Evolutionary conservation across 2,797 vertebrate genomes (phyloP).

Genomic region (Sebastes trivittatus): DNA sequence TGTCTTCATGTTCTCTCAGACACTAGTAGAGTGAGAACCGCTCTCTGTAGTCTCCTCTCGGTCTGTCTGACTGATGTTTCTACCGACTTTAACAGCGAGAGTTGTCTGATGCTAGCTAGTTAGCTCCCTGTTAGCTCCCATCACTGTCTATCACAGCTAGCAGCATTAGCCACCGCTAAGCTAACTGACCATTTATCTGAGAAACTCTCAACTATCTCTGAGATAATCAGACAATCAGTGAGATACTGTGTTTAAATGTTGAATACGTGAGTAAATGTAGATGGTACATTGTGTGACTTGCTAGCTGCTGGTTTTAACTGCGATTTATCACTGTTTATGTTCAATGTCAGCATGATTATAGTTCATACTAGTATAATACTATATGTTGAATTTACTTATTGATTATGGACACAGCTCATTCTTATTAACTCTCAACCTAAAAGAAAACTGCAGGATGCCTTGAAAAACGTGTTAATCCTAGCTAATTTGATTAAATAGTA

Average conservation of each 20-base stretch:
- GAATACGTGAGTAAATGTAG: neutral
- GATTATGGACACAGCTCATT: too few relatives aligned
- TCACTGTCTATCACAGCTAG: constrained; percentile 64
- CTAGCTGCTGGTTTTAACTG: constrained; percentile 32
- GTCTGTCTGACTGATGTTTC: constrained; percentile 26
- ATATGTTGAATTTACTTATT: too few relatives aligned
- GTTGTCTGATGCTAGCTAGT: constrained; percentile 65
- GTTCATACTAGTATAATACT: too few relatives aligned
- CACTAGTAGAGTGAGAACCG: neutral
- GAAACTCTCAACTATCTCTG: neutral
- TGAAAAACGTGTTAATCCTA: too few relatives aligned
- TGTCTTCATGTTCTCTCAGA: neutral
- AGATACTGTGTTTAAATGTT: neutral
- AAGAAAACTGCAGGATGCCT: too few relatives aligned
- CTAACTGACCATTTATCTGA: constrained; percentile 35
- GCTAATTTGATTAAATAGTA: too few relatives aligned
- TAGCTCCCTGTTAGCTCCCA: constrained; percentile 53
- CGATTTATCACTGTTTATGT: constrained; percentile 59
- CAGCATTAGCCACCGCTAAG: constrained; percentile 47
- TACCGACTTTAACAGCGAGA: constrained; percentile 50
- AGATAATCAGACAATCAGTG: neutral
- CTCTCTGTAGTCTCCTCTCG: neutral
- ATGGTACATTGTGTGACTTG: constrained; percentile 37
- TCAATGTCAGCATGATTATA: constrained; percentile 44
- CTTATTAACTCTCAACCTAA: too few relatives aligned